phyloP scores from a whole-genome alignment of 1,140 invertebrate genomes.

The Ptiloglossa arizonensis region DNA sequence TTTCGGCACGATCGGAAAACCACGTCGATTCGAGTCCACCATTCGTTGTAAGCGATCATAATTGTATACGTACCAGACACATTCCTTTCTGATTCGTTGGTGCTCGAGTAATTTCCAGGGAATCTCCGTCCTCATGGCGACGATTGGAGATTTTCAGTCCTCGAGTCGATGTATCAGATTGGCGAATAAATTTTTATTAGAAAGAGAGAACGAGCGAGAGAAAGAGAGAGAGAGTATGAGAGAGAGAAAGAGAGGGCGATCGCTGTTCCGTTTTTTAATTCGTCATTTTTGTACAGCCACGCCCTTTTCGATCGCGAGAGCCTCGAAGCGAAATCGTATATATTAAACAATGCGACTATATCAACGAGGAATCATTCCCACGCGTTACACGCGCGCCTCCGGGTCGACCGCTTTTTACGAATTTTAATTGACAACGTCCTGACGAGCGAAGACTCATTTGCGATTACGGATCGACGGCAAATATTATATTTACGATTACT shows the following conservation, averaged over 20 bases:
- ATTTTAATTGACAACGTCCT: slow-evolving; percentile 35
- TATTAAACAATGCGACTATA: neutral
- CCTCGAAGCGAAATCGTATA: neutral
- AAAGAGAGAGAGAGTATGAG: no score
- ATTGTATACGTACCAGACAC: neutral
- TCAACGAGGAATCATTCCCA: neutral
- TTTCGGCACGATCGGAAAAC: neutral
- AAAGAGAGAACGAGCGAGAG: no score
- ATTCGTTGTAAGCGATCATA: neutral
- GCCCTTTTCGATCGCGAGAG: neutral
- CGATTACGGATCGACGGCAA: slow-evolving; percentile 59
- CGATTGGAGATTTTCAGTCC: neutral
- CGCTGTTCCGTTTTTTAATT: neutral
- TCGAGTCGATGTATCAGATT: neutral
- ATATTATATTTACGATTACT: slow-evolving; percentile 56
- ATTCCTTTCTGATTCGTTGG: slow-evolving; percentile 24
- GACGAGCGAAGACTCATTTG: slow-evolving; percentile 49
- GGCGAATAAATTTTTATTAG: no score
- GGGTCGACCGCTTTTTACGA: slow-evolving; percentile 25
- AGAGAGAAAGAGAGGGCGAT: neutral
- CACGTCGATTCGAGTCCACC: slow-evolving; percentile 13
- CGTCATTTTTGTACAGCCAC: slow-evolving; percentile 1
- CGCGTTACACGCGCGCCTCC: neutral
- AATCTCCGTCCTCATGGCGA: neutral
- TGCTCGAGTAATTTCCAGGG: neutral